A percentile compares a stretch with the other conserved stretches of the same genome.
Evolutionary conservation across 1,140 invertebrate genomes (phyloP).

Genomic region (Lanistes nyassanus): DNA sequence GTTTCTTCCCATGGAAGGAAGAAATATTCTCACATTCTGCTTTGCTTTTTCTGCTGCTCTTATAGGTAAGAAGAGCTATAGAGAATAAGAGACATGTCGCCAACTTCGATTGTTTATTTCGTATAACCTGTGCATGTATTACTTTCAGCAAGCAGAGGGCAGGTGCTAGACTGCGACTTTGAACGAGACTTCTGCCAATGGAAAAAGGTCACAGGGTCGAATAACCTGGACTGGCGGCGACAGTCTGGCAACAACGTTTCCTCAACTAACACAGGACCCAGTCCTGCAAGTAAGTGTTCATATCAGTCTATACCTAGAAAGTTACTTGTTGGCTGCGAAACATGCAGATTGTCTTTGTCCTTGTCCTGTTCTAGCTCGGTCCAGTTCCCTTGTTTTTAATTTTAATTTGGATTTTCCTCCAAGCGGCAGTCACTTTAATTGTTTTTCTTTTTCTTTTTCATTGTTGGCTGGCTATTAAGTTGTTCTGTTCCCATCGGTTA

Average conservation of each 20-base stretch:
- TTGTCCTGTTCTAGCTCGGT: not conserved
- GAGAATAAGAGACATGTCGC: too few relatives aligned
- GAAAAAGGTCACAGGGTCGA: slow-evolving; percentile 72
- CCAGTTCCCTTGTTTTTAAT: not conserved
- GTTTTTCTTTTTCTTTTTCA: too few relatives aligned
- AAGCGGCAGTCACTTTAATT: not conserved
- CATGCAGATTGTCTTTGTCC: not conserved
- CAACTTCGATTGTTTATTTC: too few relatives aligned
- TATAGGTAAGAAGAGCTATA: too few relatives aligned
- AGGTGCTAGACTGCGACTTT: slow-evolving; percentile 53
- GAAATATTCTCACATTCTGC: too few relatives aligned
- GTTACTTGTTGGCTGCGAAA: not conserved
- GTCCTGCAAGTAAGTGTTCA: slow-evolving; percentile 55
- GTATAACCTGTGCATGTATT: too few relatives aligned
- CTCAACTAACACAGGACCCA: slow-evolving; percentile 45
- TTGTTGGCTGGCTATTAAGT: too few relatives aligned
- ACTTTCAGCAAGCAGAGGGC: slow-evolving; percentile 1
- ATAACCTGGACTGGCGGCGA: slow-evolving; percentile 57
- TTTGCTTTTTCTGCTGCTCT: too few relatives aligned
- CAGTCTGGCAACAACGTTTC: slow-evolving; percentile 33
- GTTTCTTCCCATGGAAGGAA: too few relatives aligned
- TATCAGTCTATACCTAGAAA: not conserved
- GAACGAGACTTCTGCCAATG: slow-evolving; percentile 75
- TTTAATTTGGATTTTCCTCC: not conserved
- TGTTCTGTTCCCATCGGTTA: too few relatives aligned